Base-by-base conservation (phyloP, 2,113 vertebrate genomes). In the Malurus elegans region DNA sequence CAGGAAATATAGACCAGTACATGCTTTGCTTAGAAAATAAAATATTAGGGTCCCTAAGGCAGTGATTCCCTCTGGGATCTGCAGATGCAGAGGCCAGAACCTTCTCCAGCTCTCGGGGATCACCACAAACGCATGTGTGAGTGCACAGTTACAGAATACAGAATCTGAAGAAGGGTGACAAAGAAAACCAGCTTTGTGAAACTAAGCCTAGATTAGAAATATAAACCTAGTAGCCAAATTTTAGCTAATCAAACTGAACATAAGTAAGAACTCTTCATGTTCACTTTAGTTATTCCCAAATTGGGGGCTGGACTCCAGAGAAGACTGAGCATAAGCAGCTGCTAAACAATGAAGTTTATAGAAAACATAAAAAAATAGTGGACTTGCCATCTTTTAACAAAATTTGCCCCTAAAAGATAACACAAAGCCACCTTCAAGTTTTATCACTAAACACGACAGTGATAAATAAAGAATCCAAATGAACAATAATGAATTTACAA, bases 381-480 rank as follows among this genome's bases (percentile, higher is more conserved):
- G 56, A 53, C 45, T 84, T 65, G 10, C 54, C 76, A 56, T 16
- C 21, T 60, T 90, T 12, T 62, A 85, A 82, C 25, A 53, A 82
- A 67, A 18, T 42, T 40, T 74, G 80, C 53, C 93, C 78, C 53
- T 84, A 24, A 53, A 80, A 78, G 36, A 61, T 36, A 71, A 67
- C 51, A 94, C 50, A 93, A 95, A 95, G 12, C 51, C 42, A 86
- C 48, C 57, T 86, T 5, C 3, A 86, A 80, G 14, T 70, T 70
- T 73, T 64, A 84, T 62, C 38, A 65, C n/a, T 58, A 65, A 94
- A 91, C 66, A 92, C 21, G 92, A 93, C 56, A 6, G 44, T 62
- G 54, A 60, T 86, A 65, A 78, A 67, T 69, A 48, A 74, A 48
- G 23, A 86, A 79, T 16, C 57, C 36, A 67, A 51, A 64, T 42